These are phyloP conservation scores for Heliconius congener DNA, from an alignment of 1,140 invertebrate genomes.

Conservation along the genomic window DNA sequence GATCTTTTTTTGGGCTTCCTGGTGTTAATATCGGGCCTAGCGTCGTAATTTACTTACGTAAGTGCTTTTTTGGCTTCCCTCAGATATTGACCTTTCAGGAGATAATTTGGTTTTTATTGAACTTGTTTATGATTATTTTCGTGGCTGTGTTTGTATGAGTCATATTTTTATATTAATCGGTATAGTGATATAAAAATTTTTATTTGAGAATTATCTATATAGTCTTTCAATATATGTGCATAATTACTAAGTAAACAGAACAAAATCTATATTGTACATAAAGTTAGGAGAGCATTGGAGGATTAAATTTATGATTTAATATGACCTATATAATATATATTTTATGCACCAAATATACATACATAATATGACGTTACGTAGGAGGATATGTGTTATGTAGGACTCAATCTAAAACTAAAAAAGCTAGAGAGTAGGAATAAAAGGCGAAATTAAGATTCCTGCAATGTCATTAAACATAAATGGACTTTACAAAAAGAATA, in stretches of 20 bases:
- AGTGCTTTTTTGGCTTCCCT: slow-evolving; percentile 3
- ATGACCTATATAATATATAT: background rate
- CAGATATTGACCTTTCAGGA: slow-evolving; percentile 4
- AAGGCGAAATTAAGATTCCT: no score
- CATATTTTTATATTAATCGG: no score
- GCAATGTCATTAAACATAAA: no score
- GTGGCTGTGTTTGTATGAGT: no score
- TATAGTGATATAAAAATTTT: no score
- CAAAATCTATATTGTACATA: background rate
- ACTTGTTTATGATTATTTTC: no score
- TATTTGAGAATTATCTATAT: no score
- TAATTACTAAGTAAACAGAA: background rate
- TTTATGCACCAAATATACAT: background rate
- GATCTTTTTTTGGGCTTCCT: slow-evolving; percentile 7
- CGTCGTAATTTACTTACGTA: slow-evolving; percentile 6
- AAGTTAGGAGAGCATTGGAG: background rate
- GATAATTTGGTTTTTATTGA: background rate
- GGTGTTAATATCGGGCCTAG: slow-evolving; percentile 6
- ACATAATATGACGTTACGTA: no score
- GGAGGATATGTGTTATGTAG: no score
- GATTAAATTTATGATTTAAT: background rate
- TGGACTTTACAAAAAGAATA: no score
- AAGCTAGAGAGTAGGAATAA: no score
- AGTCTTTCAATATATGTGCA: background rate
- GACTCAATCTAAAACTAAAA: no score